Base-by-base conservation (phyloP, 2,888 invertebrate genomes). In the Trichacis sp. region DNA sequence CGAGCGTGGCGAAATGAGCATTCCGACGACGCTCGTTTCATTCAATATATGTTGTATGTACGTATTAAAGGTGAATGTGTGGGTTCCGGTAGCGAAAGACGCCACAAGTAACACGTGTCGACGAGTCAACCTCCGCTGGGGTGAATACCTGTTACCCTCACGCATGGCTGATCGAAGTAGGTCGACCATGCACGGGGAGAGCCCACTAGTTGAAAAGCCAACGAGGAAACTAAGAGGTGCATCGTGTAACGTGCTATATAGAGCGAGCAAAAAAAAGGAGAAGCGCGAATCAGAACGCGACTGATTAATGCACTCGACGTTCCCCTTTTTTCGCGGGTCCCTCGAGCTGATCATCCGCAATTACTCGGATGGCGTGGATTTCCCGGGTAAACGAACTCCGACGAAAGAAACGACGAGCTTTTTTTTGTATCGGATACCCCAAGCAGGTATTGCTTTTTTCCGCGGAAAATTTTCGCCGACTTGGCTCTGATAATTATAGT, bases 131-230 rank as follows among this genome's bases (percentile, higher is more conserved):
- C 58, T 64, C 42, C 48, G 65, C 59, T 57, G 67, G 65, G 61
- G 54, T 58, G 67, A 69, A 71, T 70, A 72, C 73, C 70, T 71
- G 73, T 73, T 71, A 73, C 57, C 62, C 71, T 68, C 58, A 70
- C 72, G 64, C 70, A 68, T 68, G 68, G 65, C 58, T 68, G 68
- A 68, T 66, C 62, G 68, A 75, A 74, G 69, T 74, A 73, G 75
- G 74, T 75, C 73, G 69, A 71, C 71, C 68, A 68, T 70, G 61
- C 56, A 63, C 43, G 58, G 62, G n/a, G 56, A 63, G 24, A 60
- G 53, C 46, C 53, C 51, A 30, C 52, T 58, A 56, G 58, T 61
- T 69, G 66, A 57, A 61, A 60, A 57, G 47, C 45, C 57, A 47
- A 52, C 55, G 56, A 54, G 55, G 24, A 58, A 59, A 59, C 63